phyloP scores from a whole-genome alignment of 2,888 invertebrate species.

The Ichneumoninae sp. region DNA sequence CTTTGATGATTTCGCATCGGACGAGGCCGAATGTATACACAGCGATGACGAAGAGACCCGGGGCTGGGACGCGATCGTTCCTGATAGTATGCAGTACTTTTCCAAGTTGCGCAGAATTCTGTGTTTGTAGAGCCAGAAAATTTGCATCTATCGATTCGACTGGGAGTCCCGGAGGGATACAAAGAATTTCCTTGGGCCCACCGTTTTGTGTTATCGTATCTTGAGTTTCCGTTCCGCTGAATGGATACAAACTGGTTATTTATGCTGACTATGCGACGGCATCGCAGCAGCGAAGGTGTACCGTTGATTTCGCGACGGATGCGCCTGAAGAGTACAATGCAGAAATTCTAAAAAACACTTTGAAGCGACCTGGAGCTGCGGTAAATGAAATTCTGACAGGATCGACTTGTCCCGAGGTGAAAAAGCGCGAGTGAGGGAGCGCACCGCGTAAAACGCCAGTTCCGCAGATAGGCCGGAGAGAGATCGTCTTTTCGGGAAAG shows the following conservation, averaged over 20 bases:
- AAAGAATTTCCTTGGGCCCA: background rate
- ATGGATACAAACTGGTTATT: background rate
- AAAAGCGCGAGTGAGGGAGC: background rate
- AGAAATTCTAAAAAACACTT: background rate
- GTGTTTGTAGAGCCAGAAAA: slow-evolving; percentile 20
- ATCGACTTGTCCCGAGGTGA: background rate
- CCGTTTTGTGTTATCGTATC: background rate
- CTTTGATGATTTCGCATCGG: slow-evolving; percentile 64
- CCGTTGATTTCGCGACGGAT: background rate
- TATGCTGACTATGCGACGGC: background rate
- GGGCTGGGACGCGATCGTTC: slow-evolving; percentile 8
- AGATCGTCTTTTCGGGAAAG: slow-evolving; percentile 40
- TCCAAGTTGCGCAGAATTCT: slow-evolving; percentile 17
- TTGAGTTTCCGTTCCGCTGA: background rate
- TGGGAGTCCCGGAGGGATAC: background rate
- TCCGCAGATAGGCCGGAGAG: slow-evolving; percentile 29
- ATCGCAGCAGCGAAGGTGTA: background rate
- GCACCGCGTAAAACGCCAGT: slow-evolving; percentile 9
- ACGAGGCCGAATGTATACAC: slow-evolving; percentile 39
- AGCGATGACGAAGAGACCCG: slow-evolving; percentile 20
- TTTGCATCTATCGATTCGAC: slow-evolving; percentile 20
- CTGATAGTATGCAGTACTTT: slow-evolving; percentile 19
- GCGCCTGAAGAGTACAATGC: background rate
- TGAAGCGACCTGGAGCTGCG: background rate
- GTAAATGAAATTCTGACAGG: slow-evolving; percentile 24